Conservation (phyloP, 2,113 vertebrate genomes). For the Centropus unirufus region DNA sequence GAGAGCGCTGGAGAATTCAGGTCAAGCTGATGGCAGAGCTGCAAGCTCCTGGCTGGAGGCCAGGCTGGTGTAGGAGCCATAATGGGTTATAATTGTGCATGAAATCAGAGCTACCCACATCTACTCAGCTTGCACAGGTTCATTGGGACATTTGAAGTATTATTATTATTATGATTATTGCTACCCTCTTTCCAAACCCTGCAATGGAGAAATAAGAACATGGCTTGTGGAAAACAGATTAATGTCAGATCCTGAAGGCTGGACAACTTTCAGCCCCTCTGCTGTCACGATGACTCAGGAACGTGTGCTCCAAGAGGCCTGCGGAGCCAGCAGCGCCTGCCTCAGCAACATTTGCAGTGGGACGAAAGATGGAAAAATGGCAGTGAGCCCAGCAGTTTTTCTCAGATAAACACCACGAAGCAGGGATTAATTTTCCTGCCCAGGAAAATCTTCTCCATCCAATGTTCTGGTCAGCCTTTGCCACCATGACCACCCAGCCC, state of each 20-base stretch:
- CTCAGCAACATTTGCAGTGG: not conserved
- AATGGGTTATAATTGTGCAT: not conserved
- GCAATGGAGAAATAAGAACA: not conserved
- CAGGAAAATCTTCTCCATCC: not conserved
- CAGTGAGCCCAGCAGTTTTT: not conserved
- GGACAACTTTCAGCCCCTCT: not conserved
- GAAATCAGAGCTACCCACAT: not conserved
- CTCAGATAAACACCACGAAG: not conserved
- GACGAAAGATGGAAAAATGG: conserved; percentile 30
- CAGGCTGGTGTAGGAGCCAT: not conserved
- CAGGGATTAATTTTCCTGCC: not conserved
- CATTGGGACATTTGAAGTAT: not conserved
- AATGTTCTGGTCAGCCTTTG: not conserved
- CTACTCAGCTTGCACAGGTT: fast-evolving
- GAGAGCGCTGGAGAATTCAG: not conserved
- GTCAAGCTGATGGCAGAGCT: not conserved
- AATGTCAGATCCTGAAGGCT: fast-evolving
- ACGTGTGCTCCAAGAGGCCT: not conserved
- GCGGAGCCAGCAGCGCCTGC: not conserved
- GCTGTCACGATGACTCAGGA: not conserved
- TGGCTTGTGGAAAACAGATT: not conserved
- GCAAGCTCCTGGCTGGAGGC: not conserved
- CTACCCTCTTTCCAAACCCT: not conserved
- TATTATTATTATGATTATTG: not conserved
- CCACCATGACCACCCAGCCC: not conserved